These are phyloP conservation scores for Nineta flava DNA, from an alignment of 2,888 invertebrate species.

Conservation along the genomic window DNA sequence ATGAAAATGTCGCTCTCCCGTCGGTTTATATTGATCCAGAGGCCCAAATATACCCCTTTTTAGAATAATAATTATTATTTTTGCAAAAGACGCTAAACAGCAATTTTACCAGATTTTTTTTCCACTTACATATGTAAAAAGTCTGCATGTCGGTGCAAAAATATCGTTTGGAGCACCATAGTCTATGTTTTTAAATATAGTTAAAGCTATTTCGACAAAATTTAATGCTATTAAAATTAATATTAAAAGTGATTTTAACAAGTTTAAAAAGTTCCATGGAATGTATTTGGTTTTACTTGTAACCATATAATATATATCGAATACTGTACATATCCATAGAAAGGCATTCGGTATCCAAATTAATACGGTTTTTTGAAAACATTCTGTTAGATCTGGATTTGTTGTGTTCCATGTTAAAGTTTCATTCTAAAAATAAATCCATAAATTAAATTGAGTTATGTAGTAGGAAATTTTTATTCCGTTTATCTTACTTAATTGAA, in stretches of 20 bases:
- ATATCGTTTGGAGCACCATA: not conserved
- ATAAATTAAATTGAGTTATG: conserved; percentile 7
- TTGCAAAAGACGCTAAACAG: too few species aligned
- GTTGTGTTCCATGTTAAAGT: conserved; percentile 64
- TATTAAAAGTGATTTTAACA: conserved; percentile 51
- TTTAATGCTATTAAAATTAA: conserved; percentile 46
- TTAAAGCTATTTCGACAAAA: conserved; percentile 48
- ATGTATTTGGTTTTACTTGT: conserved; percentile 62
- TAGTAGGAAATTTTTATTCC: conserved; percentile 3
- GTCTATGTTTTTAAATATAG: conserved; percentile 24
- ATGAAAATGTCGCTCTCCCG: too few species aligned
- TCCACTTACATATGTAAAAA: conserved; percentile 1
- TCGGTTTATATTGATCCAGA: too few species aligned
- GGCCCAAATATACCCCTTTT: too few species aligned
- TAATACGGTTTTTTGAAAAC: conserved; percentile 82
- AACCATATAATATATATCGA: conserved; percentile 61
- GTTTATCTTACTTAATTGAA: not conserved
- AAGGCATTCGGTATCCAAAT: conserved; percentile 81
- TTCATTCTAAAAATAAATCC: conserved; percentile 46
- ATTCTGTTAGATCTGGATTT: conserved; percentile 68
- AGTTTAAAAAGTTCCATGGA: conserved; percentile 59
- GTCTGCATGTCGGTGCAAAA: not conserved
- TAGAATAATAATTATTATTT: too few species aligned
- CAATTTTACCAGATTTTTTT: not conserved
- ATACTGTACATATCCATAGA: conserved; percentile 57